phyloP scores from a whole-genome alignment of 2,888 invertebrate genomes.

The Lysandra coridon region DNA sequence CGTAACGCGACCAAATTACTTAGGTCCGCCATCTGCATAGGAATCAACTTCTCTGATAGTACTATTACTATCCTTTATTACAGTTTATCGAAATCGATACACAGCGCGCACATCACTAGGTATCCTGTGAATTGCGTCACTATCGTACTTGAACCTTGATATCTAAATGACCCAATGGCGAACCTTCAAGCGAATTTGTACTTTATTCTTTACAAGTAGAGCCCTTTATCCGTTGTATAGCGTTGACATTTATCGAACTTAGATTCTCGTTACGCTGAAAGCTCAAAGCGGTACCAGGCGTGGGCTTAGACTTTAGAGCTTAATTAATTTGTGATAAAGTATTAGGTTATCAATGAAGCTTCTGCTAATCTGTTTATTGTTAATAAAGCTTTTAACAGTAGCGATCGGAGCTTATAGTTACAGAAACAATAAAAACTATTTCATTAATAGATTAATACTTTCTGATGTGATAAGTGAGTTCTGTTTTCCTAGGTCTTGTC shows the following conservation, averaged over 20 bases:
- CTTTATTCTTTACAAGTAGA: conserved; percentile 2
- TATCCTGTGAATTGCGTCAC: conserved; percentile 50
- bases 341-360: background rate
- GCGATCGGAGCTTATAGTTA: background rate
- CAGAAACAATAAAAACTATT: too few species aligned
- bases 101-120: conserved; percentile 40
- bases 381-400: background rate
- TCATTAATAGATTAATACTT: too few species aligned
- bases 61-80: background rate
- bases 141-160: conserved; percentile 49
- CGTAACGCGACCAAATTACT: too few species aligned
- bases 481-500: too few species aligned
- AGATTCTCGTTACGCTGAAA: conserved; percentile 20
- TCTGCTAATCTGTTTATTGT: background rate
- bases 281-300: conserved; percentile 25
- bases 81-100: conserved; percentile 34
- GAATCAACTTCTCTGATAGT: too few species aligned
- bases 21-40: too few species aligned
- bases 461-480: too few species aligned
- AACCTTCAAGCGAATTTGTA: conserved; percentile 35
- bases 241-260: conserved; percentile 29
- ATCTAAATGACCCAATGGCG: conserved; percentile 40
- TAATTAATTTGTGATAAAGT: conserved; percentile 13
- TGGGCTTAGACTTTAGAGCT: conserved; percentile 26
- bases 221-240: conserved; percentile 16